Conservation (phyloP, 2,888 invertebrate genomes). For the Volucella inflata region DNA sequence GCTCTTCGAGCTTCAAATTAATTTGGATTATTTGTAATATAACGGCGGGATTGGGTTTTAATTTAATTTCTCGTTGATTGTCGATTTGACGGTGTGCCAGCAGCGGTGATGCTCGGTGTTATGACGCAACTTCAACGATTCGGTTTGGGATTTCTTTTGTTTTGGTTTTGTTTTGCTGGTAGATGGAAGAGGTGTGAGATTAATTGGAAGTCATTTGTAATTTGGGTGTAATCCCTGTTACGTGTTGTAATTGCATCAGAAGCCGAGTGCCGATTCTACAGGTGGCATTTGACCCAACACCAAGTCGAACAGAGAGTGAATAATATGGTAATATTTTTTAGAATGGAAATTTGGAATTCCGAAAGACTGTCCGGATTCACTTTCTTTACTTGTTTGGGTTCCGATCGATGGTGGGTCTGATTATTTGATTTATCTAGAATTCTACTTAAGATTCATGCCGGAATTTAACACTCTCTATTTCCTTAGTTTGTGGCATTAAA, state of each 20-base stretch:
- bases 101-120: background rate
- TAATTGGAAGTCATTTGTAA: constrained; percentile 70
- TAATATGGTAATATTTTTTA: constrained; percentile 28
- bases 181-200: constrained; percentile 54
- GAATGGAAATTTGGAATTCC: too few species aligned
- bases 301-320: background rate
- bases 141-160: constrained; percentile 4
- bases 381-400: too few species aligned
- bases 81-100: constrained; percentile 32
- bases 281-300: constrained; percentile 59
- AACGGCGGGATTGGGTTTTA: constrained; percentile 54
- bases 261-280: constrained; percentile 36
- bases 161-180: constrained; percentile 4
- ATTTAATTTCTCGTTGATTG: constrained; percentile 61
- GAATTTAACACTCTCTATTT: too few species aligned
- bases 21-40: constrained; percentile 71
- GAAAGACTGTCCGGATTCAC: too few species aligned
- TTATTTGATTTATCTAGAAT: too few species aligned
- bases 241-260: constrained; percentile 60
- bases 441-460: too few species aligned
- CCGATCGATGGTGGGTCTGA: too few species aligned
- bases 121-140: constrained; percentile 38
- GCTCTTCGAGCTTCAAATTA: constrained; percentile 59
- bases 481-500: too few species aligned
- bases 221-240: constrained; percentile 63